Evolutionary conservation across 2,113 vertebrate genomes (phyloP).

Genomic region (Tursiops truncatus): DNA sequence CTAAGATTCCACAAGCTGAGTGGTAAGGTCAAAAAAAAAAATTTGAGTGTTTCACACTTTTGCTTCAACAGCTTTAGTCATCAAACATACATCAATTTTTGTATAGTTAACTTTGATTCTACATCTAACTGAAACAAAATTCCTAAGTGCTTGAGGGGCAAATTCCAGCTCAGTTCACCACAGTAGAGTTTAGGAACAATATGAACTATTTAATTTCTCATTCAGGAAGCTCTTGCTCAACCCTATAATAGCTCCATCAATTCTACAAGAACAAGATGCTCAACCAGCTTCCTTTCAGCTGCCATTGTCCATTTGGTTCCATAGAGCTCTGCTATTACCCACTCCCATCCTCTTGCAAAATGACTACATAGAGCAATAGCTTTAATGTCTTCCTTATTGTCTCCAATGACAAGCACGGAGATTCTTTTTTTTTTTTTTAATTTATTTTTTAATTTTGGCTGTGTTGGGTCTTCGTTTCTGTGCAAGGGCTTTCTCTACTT

Average conservation of each 20-base stretch:
- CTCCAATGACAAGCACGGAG: background rate
- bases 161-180: background rate
- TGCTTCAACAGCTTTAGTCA: background rate
- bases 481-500: too few species aligned
- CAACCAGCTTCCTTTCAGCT: background rate
- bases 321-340: background rate
- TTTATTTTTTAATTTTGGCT: too few species aligned
- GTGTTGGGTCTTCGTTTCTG: too few species aligned
- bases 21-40: background rate
- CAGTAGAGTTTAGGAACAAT: background rate
- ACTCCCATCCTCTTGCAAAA: background rate
- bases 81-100: background rate
- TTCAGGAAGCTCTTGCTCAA: background rate
- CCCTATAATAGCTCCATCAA: background rate
- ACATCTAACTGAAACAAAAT: background rate
- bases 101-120: slow-evolving; percentile 19
- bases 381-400: background rate
- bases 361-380: background rate
- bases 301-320: background rate
- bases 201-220: background rate
- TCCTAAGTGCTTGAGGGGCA: background rate
- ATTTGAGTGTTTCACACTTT: background rate
- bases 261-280: background rate
- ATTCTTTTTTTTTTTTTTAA: background rate
- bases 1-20: background rate